Evolutionary conservation across 1,140 invertebrate species (phyloP).

Genomic region (Caenorhabditis inopinata): DNA sequence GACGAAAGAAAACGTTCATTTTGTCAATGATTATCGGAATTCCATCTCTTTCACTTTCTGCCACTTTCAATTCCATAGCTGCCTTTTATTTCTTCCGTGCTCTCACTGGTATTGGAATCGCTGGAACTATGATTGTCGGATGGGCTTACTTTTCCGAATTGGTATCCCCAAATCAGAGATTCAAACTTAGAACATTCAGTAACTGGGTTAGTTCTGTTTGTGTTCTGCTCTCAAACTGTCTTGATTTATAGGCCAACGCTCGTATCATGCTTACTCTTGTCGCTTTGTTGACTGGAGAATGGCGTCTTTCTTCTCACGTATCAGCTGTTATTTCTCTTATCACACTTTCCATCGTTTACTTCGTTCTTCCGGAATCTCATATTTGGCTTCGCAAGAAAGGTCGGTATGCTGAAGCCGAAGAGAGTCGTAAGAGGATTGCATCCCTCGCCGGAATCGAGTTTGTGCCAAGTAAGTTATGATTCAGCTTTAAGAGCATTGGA

Average conservation of each 20-base stretch:
- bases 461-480: slow-evolving; percentile 30
- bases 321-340: slow-evolving; percentile 36
- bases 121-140: slow-evolving; percentile 45
- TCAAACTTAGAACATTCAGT: slow-evolving; percentile 42
- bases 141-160: slow-evolving; percentile 42
- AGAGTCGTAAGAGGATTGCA: slow-evolving; percentile 36
- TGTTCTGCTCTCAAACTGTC: not conserved
- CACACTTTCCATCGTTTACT: slow-evolving; percentile 28
- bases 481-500: no score
- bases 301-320: slow-evolving; percentile 38
- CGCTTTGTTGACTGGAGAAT: slow-evolving; percentile 39
- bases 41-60: slow-evolving; percentile 21
- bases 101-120: slow-evolving; percentile 42
- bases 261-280: slow-evolving; percentile 42
- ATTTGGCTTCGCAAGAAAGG: slow-evolving; percentile 42
- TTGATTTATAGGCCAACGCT: slow-evolving; percentile 12
- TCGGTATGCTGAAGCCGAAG: slow-evolving; percentile 28
- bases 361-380: slow-evolving; percentile 40
- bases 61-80: slow-evolving; percentile 28
- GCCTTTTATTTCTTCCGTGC: slow-evolving; percentile 36
- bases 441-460: slow-evolving; percentile 33
- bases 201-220: slow-evolving; percentile 17
- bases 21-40: slow-evolving; percentile 39
- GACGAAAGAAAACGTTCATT: slow-evolving; percentile 39
- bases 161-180: slow-evolving; percentile 38